A percentile compares a stretch with the other conserved stretches of the same genome.
Evolutionary conservation across 2,797 vertebrate genomes (phyloP).

Genomic region (Poecilia wingei): DNA sequence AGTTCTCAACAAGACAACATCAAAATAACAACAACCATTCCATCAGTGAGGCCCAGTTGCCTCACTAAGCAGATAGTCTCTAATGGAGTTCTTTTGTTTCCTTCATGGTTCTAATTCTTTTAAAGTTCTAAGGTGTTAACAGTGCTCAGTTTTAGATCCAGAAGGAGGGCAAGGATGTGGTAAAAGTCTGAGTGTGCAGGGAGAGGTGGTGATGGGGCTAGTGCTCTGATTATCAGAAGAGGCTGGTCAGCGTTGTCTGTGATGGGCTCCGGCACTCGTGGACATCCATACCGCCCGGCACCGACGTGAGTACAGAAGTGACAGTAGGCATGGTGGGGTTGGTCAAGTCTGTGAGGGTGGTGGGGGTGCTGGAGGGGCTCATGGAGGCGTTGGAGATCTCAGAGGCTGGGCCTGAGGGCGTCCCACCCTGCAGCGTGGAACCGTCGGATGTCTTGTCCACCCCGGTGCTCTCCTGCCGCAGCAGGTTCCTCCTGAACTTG

Average conservation of each 20-base stretch:
- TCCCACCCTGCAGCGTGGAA: slow-evolving; percentile 91
- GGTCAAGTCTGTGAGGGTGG: slow-evolving; percentile 97
- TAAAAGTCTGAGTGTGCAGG: not conserved
- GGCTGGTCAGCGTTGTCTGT: slow-evolving; percentile 97
- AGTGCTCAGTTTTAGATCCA: slow-evolving; percentile 63
- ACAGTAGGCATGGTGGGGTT: slow-evolving; percentile 98
- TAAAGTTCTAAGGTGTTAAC: slow-evolving; percentile 52
- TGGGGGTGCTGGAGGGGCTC: slow-evolving; percentile 97
- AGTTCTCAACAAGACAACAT: slow-evolving; percentile 82
- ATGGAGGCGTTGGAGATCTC: slow-evolving; percentile 98
- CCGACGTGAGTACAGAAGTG: slow-evolving; percentile 94
- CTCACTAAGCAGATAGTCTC: slow-evolving; percentile 89
- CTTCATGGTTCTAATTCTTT: slow-evolving; percentile 57
- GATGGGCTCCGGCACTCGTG: slow-evolving; percentile 96
- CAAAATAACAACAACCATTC: slow-evolving; percentile 77
- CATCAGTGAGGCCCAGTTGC: slow-evolving; percentile 84
- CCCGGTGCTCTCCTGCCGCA: slow-evolving; percentile 95
- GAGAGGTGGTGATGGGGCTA: slow-evolving; percentile 1
- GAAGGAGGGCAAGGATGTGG: not conserved
- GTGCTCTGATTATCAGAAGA: slow-evolving; percentile 91
- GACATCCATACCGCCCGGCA: slow-evolving; percentile 91
- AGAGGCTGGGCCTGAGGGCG: slow-evolving; percentile 94
- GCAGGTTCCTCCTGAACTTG: slow-evolving; percentile 98
- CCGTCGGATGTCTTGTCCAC: slow-evolving; percentile 94
- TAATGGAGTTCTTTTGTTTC: slow-evolving; percentile 85